Evolutionary conservation across 2,113 vertebrate genomes (phyloP), one percentile per base, ranked within the genome.

Genomic region (Psilopsiagon aymara): DNA sequence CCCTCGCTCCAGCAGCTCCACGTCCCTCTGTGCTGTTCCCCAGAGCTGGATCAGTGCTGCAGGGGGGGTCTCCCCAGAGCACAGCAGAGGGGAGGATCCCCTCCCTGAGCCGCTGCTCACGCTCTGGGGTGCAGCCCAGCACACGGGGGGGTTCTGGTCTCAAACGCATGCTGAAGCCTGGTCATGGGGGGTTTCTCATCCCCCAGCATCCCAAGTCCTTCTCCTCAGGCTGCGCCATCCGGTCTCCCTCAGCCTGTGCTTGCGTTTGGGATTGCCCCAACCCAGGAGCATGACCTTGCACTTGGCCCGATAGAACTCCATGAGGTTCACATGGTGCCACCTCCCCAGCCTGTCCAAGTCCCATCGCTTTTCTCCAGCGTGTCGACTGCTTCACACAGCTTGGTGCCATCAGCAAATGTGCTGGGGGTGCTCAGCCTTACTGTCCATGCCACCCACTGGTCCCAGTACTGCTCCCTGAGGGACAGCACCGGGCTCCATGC

Each of bases 131-230:
- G 1, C 55, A 55, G 31, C 47, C 53, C 53, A 69, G 53, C 10
- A 53, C n/a, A 53, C 3, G 1, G 19, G 5, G 43, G n/a, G 20
- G 29, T 62, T 77, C n/a, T 31, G 9, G 5, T 11, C 67, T 49
- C 19, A 17, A 77, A 28, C 0, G 1, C n/a, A 13, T 0, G 0
- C 16, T 59, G 55, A 59, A 13, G 6, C 11, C 0, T 0, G 28
- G 19, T 19, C 27, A 29, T 15, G 41, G 10, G 13, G 27, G 29
- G 27, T 7, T 55, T 63, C 17, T 44, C 31, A 17, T 51, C 27
- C 33, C 29, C 47, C 35, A 82, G 4, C 10, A 55, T 1, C 15
- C 19, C 47, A 57, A 39, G 27, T 31, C 33, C 43, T 68, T 47
- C 68, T 68, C 29, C 21, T 14, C 71, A 74, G 41, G 43, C 23